Percentiles rank a stretch among this genome's conserved stretches.
These are phyloP conservation scores for Prinia subflava DNA, from an alignment of 2,113 vertebrate genomes.

Conservation along the genomic window DNA sequence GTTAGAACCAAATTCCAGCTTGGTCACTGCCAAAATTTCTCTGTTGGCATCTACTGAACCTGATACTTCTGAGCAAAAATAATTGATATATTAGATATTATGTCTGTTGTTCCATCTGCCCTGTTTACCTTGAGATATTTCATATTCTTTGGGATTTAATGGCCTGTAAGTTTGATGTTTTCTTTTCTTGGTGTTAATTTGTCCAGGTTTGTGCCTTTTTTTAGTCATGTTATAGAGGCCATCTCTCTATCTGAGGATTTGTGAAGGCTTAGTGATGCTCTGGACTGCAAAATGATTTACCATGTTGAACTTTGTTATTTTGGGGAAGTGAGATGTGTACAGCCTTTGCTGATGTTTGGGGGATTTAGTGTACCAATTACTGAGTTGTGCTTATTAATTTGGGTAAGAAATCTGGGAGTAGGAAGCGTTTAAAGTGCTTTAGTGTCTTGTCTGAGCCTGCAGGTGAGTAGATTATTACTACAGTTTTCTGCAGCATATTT, in stretches of 20 bases:
- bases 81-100: not conserved
- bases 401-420: not conserved
- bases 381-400: not conserved
- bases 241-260: not conserved
- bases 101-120: not conserved
- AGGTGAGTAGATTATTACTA: not conserved
- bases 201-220: not conserved
- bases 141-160: not conserved
- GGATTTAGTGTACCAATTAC: not conserved
- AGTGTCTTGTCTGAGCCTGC: not conserved
- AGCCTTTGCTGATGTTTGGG: not conserved
- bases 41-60: not conserved
- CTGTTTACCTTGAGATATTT: not conserved
- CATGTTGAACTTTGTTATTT: not conserved
- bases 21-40: not conserved
- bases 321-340: not conserved
- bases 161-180: not conserved
- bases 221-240: not conserved
- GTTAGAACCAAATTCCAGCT: not conserved
- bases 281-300: not conserved
- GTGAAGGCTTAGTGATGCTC: not conserved
- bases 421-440: not conserved
- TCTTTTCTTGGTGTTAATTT: not conserved
- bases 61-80: not conserved
- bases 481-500: not conserved